A percentile compares a stretch with the other conserved stretches of the same genome.
phyloP scores from a whole-genome alignment of 1,140 invertebrate species.

The Philaenus spumarius region DNA sequence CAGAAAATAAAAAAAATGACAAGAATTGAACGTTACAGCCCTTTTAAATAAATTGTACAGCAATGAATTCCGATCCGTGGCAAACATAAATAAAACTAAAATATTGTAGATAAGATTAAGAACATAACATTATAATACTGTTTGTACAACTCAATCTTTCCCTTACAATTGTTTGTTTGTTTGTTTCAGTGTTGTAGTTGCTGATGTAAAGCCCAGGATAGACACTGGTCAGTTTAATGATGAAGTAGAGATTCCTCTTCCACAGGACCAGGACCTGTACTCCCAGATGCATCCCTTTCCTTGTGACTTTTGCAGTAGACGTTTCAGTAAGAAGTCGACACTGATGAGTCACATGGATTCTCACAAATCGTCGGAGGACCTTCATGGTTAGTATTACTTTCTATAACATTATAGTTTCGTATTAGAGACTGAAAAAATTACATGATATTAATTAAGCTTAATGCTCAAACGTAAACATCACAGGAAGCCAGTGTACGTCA shows the following conservation, averaged over 20 bases:
- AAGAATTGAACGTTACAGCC: no score
- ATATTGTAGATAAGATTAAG: neutral
- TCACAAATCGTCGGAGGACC: conserved; percentile 64
- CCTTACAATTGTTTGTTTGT: no score
- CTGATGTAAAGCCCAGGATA: conserved; percentile 11
- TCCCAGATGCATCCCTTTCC: conserved; percentile 72
- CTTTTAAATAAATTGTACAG: no score
- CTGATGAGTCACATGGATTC: conserved; percentile 78
- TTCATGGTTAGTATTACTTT: conserved; percentile 44
- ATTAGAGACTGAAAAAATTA: no score
- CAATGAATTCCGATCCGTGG: no score
- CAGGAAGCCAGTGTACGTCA: no score
- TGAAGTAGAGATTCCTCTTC: conserved; percentile 66
- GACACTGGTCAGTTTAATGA: conserved; percentile 40
- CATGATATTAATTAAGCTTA: no score
- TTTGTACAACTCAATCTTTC: neutral
- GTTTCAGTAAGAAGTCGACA: conserved; percentile 73
- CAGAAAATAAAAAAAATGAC: no score
- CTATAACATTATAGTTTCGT: no score
- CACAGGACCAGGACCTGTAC: conserved; percentile 74
- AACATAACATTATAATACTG: neutral
- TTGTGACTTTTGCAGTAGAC: conserved; percentile 74
- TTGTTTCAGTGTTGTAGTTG: conserved; percentile 14
- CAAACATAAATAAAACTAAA: no score
- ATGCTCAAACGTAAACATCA: no score